These are phyloP conservation scores for Electrophaes corylata DNA, from an alignment of 2,888 invertebrate species.

Conservation along the genomic window DNA sequence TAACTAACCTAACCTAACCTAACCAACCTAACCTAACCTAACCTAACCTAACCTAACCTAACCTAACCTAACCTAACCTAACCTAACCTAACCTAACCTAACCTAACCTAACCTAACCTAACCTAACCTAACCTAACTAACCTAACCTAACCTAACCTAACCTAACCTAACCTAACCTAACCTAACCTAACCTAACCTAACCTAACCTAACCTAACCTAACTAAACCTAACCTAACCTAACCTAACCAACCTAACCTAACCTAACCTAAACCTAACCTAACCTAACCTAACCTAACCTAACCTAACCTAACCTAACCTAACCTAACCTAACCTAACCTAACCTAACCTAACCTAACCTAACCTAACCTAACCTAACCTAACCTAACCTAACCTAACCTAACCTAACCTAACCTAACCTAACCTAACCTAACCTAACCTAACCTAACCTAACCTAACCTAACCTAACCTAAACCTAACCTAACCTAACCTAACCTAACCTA, in stretches of 20 bases:
- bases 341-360: constrained; percentile 41
- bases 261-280: constrained; percentile 38
- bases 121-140: constrained; percentile 45
- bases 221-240: constrained; percentile 45
- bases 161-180: constrained; percentile 44
- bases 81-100: constrained; percentile 29
- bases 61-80: constrained; percentile 34
- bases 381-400: constrained; percentile 33
- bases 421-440: constrained; percentile 42
- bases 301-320: constrained; percentile 39
- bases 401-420: constrained; percentile 39
- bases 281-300: constrained; percentile 43
- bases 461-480: constrained; percentile 42
- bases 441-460: constrained; percentile 42
- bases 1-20: constrained; percentile 39
- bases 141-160: constrained; percentile 40
- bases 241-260: constrained; percentile 41
- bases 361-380: constrained; percentile 32
- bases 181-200: constrained; percentile 40
- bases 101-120: constrained; percentile 40
- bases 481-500: constrained; percentile 38
- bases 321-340: constrained; percentile 34
- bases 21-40: constrained; percentile 37
- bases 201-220: constrained; percentile 44
- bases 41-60: constrained; percentile 34